Conservation (phyloP, 2,797 vertebrate genomes). For the Echiichthys vipera region DNA sequence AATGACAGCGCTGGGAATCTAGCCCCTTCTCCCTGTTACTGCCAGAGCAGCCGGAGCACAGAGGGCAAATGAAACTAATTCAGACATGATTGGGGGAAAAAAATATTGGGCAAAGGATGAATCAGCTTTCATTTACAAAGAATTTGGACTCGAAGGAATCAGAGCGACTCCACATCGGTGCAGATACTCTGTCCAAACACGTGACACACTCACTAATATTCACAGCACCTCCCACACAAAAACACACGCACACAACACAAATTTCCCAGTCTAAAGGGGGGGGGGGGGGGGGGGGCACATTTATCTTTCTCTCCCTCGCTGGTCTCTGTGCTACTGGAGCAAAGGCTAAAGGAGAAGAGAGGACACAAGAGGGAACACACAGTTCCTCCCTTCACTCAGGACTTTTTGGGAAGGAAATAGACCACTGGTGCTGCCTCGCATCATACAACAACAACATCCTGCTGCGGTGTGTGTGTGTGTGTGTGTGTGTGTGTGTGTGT, state of each 20-base stretch:
- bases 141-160: slow-evolving; percentile 30
- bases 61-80: slow-evolving; percentile 41
- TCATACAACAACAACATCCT: slow-evolving; percentile 30
- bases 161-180: slow-evolving; percentile 6
- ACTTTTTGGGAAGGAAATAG: slow-evolving; percentile 49
- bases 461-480: slow-evolving; percentile 13
- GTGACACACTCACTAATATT: slow-evolving; percentile 5
- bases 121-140: slow-evolving; percentile 40
- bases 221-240: slow-evolving; percentile 15
- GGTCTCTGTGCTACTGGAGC: slow-evolving; percentile 63
- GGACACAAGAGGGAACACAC: slow-evolving; percentile 71
- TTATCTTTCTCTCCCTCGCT: slow-evolving; percentile 44
- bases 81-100: slow-evolving; percentile 45
- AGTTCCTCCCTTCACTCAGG: slow-evolving; percentile 59
- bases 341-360: slow-evolving; percentile 65
- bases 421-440: slow-evolving; percentile 16
- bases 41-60: slow-evolving; percentile 26
- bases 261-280: slow-evolving; percentile 18
- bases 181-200: neutral
- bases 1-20: slow-evolving; percentile 43
- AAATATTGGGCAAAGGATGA: slow-evolving; percentile 42
- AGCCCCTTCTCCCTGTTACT: slow-evolving; percentile 29
- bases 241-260: slow-evolving; percentile 19
- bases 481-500: too few species aligned
- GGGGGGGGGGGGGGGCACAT: slow-evolving; percentile 34